Evolutionary conservation across 2,888 invertebrate genomes (phyloP).

Genomic region (Ormyrus thymus): DNA sequence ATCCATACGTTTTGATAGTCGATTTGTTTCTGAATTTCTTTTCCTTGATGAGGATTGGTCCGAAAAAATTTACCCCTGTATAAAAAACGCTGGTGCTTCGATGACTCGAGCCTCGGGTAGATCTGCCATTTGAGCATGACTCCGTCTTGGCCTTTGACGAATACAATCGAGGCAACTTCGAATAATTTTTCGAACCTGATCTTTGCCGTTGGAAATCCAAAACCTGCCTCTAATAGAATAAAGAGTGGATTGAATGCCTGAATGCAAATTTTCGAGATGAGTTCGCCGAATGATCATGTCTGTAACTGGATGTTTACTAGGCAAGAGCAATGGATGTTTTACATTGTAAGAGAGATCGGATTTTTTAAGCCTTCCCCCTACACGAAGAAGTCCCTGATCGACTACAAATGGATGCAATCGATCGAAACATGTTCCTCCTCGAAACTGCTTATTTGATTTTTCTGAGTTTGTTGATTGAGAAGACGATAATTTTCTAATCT

Average conservation of each 20-base stretch:
- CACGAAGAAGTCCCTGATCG: neutral
- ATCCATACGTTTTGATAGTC: too few relatives aligned
- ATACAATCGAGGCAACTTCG: slow-evolving; percentile 1
- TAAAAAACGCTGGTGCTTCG: slow-evolving; percentile 11
- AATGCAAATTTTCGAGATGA: neutral
- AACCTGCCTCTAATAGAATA: neutral
- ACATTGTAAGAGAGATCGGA: neutral
- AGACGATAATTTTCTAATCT: neutral
- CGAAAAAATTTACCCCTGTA: too few relatives aligned
- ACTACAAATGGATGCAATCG: neutral
- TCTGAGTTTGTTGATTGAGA: too few relatives aligned
- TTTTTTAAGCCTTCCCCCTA: slow-evolving; percentile 1
- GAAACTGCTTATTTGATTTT: neutral
- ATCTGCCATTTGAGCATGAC: neutral
- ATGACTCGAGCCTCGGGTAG: neutral
- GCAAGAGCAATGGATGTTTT: slow-evolving; percentile 2
- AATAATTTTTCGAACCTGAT: neutral
- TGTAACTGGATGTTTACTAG: slow-evolving; percentile 2
- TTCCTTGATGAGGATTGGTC: too few relatives aligned
- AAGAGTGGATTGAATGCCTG: slow-evolving; percentile 6
- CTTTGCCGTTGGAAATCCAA: neutral
- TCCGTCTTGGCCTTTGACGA: neutral
- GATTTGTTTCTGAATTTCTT: too few relatives aligned
- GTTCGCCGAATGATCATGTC: neutral
- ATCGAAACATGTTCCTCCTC: neutral